These are phyloP conservation scores for Danaus plexippus DNA, from an alignment of 1,140 invertebrate species.

Conservation along the genomic window DNA sequence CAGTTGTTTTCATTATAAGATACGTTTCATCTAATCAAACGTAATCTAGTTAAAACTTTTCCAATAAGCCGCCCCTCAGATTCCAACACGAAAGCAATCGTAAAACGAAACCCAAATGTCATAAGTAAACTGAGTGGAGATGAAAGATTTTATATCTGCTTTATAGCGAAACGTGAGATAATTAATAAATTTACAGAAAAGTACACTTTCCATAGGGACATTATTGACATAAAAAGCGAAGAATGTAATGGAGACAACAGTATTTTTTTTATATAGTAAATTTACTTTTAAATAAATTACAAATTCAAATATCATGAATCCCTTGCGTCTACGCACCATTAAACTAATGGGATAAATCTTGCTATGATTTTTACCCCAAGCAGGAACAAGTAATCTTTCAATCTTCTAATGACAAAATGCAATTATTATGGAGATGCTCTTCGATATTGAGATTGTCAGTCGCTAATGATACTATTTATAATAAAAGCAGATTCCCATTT, in stretches of 20 bases:
- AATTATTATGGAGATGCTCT: conserved; percentile 42
- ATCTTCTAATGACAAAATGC: conserved; percentile 61
- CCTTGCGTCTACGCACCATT: conserved; percentile 38
- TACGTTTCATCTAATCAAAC: conserved; percentile 45
- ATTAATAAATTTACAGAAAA: too few relatives aligned
- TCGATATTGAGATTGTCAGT: conserved; percentile 21
- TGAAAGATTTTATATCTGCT: conserved; percentile 8
- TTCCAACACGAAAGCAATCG: conserved; percentile 38
- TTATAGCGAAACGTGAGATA: too few relatives aligned
- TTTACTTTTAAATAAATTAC: too few relatives aligned
- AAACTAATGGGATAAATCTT: conserved; percentile 65
- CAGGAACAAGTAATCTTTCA: conserved; percentile 58
- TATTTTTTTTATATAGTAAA: too few relatives aligned
- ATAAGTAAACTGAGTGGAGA: conserved; percentile 16
- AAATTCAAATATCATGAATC: too few relatives aligned
- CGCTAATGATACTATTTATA: too few relatives aligned
- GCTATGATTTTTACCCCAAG: conserved; percentile 49
- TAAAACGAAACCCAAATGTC: conserved; percentile 26
- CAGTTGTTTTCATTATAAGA: conserved; percentile 20
- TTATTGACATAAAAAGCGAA: too few relatives aligned
- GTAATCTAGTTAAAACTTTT: conserved; percentile 68
- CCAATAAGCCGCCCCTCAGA: conserved; percentile 60
- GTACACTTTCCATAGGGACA: too few relatives aligned
- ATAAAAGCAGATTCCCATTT: too few relatives aligned
- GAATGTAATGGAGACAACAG: too few relatives aligned